Conservation (phyloP, 2,888 invertebrate genomes). For the Callyntrura guangdongensis region DNA sequence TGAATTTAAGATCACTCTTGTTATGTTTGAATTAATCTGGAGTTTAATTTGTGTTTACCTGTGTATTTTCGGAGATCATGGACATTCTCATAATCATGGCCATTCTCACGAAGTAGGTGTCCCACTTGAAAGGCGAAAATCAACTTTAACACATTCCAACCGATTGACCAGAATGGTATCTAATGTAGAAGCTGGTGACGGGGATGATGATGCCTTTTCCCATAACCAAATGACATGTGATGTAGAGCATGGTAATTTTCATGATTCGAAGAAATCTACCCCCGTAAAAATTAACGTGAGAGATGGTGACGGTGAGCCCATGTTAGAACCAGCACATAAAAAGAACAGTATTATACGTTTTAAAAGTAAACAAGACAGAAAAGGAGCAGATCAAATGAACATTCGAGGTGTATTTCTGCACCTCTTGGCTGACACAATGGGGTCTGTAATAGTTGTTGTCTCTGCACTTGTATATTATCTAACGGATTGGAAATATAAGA, state of each 20-base stretch:
- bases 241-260: no score
- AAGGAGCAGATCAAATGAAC: slow-evolving; percentile 90
- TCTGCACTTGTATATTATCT: slow-evolving; percentile 92
- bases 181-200: not conserved
- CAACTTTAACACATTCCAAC: slow-evolving; percentile 32
- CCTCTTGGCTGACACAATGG: slow-evolving; percentile 98
- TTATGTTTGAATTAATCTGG: no score
- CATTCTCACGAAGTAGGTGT: slow-evolving; percentile 1
- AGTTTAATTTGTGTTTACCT: slow-evolving; percentile 97
- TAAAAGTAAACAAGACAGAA: no score
- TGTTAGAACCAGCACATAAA: not conserved
- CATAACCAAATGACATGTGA: no score
- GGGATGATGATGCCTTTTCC: no score
- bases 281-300: no score
- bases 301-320: not conserved
- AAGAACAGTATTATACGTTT: not conserved
- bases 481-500: slow-evolving; percentile 90
- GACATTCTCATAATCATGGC: slow-evolving; percentile 39
- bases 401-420: slow-evolving; percentile 99
- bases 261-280: no score
- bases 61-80: slow-evolving; percentile 91
- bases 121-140: not conserved
- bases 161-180: slow-evolving; percentile 68
- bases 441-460: slow-evolving; percentile 95
- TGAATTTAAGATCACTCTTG: slow-evolving; percentile 85